These are phyloP conservation scores for Vandiemenella viatica DNA, from an alignment of 2,888 invertebrate species.

Conservation along the genomic window DNA sequence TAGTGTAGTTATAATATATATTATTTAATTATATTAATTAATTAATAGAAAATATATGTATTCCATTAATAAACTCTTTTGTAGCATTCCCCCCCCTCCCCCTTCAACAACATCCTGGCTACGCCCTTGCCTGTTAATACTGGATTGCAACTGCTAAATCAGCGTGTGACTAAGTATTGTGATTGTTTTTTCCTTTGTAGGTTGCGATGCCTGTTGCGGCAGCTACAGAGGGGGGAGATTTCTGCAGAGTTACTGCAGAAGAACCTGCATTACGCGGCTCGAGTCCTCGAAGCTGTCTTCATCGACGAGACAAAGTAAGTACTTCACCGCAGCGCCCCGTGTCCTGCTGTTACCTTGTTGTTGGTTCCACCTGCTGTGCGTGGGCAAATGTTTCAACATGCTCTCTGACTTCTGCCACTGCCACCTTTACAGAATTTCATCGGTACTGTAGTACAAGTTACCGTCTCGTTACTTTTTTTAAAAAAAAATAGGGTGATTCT, in stretches of 20 bases:
- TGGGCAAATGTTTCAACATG: background rate
- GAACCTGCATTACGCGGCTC: slow-evolving; percentile 85
- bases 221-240: slow-evolving; percentile 75
- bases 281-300: slow-evolving; percentile 83
- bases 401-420: background rate
- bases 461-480: background rate
- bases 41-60: no score
- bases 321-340: slow-evolving; percentile 12
- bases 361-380: background rate
- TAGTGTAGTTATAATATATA: no score
- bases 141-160: no score
- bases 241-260: slow-evolving; percentile 77
- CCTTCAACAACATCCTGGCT: no score
- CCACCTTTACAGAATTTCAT: background rate
- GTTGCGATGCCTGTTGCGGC: slow-evolving; percentile 77
- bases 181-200: slow-evolving; percentile 32
- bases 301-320: slow-evolving; percentile 88
- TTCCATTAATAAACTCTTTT: no score
- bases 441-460: no score
- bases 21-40: no score
- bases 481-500: background rate
- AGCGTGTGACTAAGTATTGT: no score
- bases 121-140: no score
- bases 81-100: no score
- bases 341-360: no score